Base-by-base conservation (phyloP, 2,888 invertebrate genomes). In the Vandiemenella viatica region DNA sequence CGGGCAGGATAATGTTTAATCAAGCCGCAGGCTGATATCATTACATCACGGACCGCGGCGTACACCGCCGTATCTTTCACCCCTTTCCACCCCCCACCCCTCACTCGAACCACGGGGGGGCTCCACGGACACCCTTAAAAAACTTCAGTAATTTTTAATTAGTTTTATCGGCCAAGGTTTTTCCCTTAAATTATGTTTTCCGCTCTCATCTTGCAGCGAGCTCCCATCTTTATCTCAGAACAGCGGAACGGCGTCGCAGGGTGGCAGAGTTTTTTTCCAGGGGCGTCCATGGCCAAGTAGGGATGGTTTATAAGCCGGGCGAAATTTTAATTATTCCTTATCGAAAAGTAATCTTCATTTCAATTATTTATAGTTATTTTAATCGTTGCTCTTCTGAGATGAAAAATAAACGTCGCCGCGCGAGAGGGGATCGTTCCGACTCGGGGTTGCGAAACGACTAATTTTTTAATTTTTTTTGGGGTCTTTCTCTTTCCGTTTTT, bases 281-380 rank as follows among this genome's bases (percentile, higher is more conserved):
- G 32, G 32, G 32, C 32, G 32, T 10, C n/a, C n/a, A n/a, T 17
- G 46, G 43, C 45, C 16, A 42, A 42, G 43, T 19, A 46, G 41
- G 17, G 43, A 44, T 23, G 45, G 45, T 61, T 65, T 32, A 32
- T 63, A 64, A 65, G 64, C 62, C 66, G 65, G n/a, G 65, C 64
- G 63, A 64, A 64, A 64, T 67, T 67, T 67, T 67, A 67, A 67
- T 67, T 67, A 67, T 65, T 63, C 61, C 67, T 67, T 66, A 67
- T 67, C 67, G 66, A 63, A 65, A 66, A 67, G 63, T 61, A 61
- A 67, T 67, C 66, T 66, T 57, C 58, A 51, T 50, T 50, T 50
- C 52, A 55, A 55, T 55, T 55, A 55, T 55, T 55, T 55, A 55
- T 55, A 52, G 53, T 52, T 52, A 52, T 50, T 52, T 53, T 55